phyloP scores from a whole-genome alignment of 2,113 vertebrate species.

The Hippocampus guttulatus region DNA sequence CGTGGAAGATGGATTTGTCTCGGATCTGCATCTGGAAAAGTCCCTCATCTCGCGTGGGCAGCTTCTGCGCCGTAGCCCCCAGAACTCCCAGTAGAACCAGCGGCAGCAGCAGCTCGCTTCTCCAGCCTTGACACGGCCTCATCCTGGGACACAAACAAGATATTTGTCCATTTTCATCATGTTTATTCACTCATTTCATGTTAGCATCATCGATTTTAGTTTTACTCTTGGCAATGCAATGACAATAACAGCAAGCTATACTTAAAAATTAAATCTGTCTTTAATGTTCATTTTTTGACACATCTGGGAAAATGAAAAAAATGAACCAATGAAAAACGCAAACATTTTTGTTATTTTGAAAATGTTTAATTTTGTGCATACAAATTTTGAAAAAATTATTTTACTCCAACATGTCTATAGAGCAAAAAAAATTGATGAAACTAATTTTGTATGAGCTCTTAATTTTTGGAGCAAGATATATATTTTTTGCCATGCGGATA shows the following conservation, averaged over 20 bases:
- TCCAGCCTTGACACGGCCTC: constrained; percentile 69
- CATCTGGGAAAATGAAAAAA: too few species aligned
- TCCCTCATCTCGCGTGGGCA: constrained; percentile 93
- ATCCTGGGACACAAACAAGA: constrained; percentile 72
- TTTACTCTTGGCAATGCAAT: too few species aligned
- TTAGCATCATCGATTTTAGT: not conserved
- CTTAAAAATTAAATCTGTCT: too few species aligned
- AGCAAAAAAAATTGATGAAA: not conserved
- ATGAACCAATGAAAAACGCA: too few species aligned
- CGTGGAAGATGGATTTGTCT: constrained; percentile 88
- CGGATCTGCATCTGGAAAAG: constrained; percentile 97
- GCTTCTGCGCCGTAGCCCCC: constrained; percentile 78
- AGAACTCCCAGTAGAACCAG: constrained; percentile 74
- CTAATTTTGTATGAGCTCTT: not conserved
- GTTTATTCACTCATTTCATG: not conserved
- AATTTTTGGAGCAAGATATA: too few species aligned
- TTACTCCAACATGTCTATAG: too few species aligned
- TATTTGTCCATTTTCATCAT: not conserved
- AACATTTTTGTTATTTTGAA: too few species aligned
- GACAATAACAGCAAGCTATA: too few species aligned
- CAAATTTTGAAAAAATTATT: too few species aligned
- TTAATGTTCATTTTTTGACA: too few species aligned
- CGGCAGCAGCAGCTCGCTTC: constrained; percentile 29
- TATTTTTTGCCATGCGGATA: not conserved
- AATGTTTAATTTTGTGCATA: too few species aligned